Evolutionary conservation across 2,888 invertebrate genomes (phyloP).

Genomic region (Agrilus mali): DNA sequence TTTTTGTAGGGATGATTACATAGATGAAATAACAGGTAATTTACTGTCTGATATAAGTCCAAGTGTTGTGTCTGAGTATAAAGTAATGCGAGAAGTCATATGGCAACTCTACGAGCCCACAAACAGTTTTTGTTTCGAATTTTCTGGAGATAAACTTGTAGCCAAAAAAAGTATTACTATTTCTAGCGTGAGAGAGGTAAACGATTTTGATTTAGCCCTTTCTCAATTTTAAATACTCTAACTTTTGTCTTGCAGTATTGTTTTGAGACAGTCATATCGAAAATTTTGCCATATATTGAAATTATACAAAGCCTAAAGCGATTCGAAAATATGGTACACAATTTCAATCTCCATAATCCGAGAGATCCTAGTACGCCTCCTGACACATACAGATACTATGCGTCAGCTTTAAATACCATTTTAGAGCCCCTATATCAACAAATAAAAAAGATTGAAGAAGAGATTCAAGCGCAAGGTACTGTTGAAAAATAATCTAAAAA

Average conservation of each 20-base stretch:
- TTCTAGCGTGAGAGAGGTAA: constrained; percentile 20
- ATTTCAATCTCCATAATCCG: too few relatives aligned
- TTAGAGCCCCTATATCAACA: constrained; percentile 21
- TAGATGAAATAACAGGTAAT: constrained; percentile 20
- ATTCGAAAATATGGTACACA: constrained; percentile 11
- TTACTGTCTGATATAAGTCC: constrained; percentile 18
- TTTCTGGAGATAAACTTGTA: constrained; percentile 21
- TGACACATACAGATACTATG: constrained; percentile 26
- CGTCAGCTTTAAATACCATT: constrained; percentile 20
- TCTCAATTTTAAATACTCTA: background rate
- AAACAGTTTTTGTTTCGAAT: constrained; percentile 23
- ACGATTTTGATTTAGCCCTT: too few relatives aligned
- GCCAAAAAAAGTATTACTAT: constrained; percentile 25
- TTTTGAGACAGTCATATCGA: constrained; percentile 19
- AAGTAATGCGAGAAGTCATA: constrained; percentile 29
- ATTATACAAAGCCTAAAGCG: constrained; percentile 24
- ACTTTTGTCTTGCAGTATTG: constrained; percentile 9
- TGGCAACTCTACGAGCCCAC: constrained; percentile 29
- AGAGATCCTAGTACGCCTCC: constrained; percentile 10
- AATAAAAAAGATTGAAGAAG: constrained; percentile 23
- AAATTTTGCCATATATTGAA: constrained; percentile 27
- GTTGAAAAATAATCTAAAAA: too few relatives aligned
- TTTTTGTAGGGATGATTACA: constrained; percentile 24
- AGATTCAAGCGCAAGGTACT: constrained; percentile 25
- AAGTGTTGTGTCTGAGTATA: constrained; percentile 28